Evolutionary conservation across 2,797 vertebrate genomes (phyloP), one percentile per base, ranked within the genome.

Genomic region (Perodicticus potto): DNA sequence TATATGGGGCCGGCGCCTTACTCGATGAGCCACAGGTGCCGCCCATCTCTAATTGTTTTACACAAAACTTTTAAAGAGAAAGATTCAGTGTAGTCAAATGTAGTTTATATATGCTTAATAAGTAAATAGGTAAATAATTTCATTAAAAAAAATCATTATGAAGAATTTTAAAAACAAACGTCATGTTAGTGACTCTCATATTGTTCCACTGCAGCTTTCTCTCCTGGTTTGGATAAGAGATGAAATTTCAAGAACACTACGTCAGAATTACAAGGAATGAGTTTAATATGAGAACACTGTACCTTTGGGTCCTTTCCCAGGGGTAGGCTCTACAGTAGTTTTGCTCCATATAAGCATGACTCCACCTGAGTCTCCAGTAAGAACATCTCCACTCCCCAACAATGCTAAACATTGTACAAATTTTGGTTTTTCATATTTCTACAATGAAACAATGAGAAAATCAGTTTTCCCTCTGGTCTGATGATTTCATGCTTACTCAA

Each of bases 361-460:
- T 57, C 99, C 99, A 92, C 99, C 99, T 0, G 99, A 99, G 98
- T 99, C 99, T 97, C 99, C 99, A 1, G 99, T 99, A 95, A 99
- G 98, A 95, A 99, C 99, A 98, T 99, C 99, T 92, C 99, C 99
- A 55, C 99, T 99, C 72, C 98, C 99, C 97, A 99, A 98, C 98
- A 99, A 99, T 22, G 99, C 99, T 98, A 99, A 98, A 97, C 99
- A 99, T 96, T 99, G 99, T 57, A 99, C 98, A 91, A 99, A 99
- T 98, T 99, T 99, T 25, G 99, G 99, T 97, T 99, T 99, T 98
- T 99, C 99, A 0, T 99, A 99, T 99, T 99, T 99, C 99, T 99
- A 98, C 59, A 98, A 98, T 29, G 96, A 89, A 97, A 97, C 93
- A 97, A 95, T 3, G 87, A 96, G 87, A 94, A 94, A 96, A 87